These are phyloP conservation scores for Chiloscyllium plagiosum DNA, from an alignment of 2,113 vertebrate genomes.

Conservation along the genomic window DNA sequence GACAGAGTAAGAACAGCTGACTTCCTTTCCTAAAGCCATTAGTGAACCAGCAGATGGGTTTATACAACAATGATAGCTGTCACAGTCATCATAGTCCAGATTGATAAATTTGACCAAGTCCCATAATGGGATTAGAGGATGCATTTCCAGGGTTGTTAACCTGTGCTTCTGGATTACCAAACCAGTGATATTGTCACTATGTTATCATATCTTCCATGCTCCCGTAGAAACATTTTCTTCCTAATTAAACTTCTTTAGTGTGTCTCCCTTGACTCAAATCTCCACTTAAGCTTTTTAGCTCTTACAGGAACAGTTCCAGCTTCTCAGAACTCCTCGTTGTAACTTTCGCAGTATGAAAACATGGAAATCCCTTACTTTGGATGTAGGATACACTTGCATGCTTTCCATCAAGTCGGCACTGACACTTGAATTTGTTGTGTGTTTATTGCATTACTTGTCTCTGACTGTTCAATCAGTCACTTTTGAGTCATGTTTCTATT, in stretches of 20 bases:
- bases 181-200: no score
- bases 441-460: slow-evolving; percentile 15
- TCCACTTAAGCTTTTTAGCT: background rate
- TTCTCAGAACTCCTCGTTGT: background rate
- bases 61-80: no score
- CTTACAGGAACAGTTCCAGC: background rate
- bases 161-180: no score
- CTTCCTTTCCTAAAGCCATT: no score
- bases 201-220: no score
- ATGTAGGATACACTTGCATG: background rate
- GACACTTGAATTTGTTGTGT: background rate
- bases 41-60: no score
- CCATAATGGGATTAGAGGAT: no score
- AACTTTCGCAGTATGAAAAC: background rate
- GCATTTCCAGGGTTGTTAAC: no score
- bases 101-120: no score
- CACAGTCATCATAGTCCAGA: no score
- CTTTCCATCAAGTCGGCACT: background rate
- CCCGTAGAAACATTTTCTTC: background rate
- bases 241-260: background rate
- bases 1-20: no score
- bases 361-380: background rate
- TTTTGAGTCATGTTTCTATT: background rate
- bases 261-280: background rate
- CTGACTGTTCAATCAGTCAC: slow-evolving; percentile 23